These are phyloP conservation scores for Hoplostethus mediterraneus DNA, from an alignment of 2,797 vertebrate genomes.

Conservation along the genomic window DNA sequence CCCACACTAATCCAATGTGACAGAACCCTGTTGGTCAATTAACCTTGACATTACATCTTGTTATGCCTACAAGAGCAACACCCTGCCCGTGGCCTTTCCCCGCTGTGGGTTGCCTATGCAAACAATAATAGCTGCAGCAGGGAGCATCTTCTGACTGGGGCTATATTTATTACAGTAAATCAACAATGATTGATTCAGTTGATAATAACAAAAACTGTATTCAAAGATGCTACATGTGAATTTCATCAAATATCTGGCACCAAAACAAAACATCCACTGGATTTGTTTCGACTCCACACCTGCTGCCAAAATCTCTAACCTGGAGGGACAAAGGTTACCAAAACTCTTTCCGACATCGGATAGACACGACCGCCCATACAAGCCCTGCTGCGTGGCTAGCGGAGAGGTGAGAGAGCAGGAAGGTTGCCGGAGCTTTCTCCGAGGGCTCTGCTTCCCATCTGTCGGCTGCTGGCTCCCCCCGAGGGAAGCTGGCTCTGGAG, in stretches of 20 bases:
- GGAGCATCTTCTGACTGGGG: background rate
- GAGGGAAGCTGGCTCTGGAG: background rate
- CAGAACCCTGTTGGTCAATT: slow-evolving; percentile 83
- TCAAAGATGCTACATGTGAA: background rate
- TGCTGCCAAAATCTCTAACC: background rate
- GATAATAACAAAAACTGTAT: background rate
- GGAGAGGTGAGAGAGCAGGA: background rate
- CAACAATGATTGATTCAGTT: background rate
- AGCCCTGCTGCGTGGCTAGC: background rate
- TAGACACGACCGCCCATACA: too few species aligned
- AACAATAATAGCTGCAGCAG: slow-evolving; percentile 42
- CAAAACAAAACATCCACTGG: too few species aligned
- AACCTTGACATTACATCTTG: slow-evolving; percentile 82
- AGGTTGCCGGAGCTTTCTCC: too few species aligned
- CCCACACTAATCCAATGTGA: slow-evolving; percentile 78
- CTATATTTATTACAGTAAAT: background rate
- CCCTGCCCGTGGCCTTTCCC: slow-evolving; percentile 46
- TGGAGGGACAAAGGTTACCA: background rate
- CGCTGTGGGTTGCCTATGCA: slow-evolving; percentile 46
- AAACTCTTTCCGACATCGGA: background rate
- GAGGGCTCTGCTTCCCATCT: too few species aligned
- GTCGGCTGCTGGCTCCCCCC: too few species aligned
- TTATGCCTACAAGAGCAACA: slow-evolving; percentile 69
- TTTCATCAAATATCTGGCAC: background rate
- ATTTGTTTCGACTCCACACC: background rate